Evolutionary conservation across 2,888 invertebrate species (phyloP), one percentile per base, ranked within the genome.

Genomic region (Drosophila mimica): DNA sequence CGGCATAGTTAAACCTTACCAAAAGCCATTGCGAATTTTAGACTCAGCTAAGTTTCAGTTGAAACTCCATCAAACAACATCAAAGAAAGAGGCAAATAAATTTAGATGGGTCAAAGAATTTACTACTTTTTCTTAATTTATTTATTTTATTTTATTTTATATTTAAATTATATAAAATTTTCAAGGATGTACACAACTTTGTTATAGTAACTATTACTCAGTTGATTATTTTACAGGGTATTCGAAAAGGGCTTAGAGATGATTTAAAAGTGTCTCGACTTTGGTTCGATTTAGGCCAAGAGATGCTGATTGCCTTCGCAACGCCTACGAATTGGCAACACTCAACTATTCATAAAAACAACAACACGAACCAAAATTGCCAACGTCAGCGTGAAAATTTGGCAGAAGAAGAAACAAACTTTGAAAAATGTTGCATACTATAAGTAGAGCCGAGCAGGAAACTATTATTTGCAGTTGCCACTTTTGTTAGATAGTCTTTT

Each of bases 381-480:
- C 70, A 54, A 56, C 76, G 90, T 90, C 84, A 79, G 89, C 87
- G 67, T 36, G 49, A 57, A 72, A 72, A 69, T 57, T 63, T 31
- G 53, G 30, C 46, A n/a, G 62, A 48, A n/a, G 52, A 9, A 25
- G 13, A 38, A 48, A 56, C 17, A 48, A 70, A 79, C 49, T 70
- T 80, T 58, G 15, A 40, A 57, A 52, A 61, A 49, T 59, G 59
- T 71, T 70, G 49, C 67, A 43, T 72, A 8, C 28, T 13, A 69
- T 68, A 74, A 58, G 54, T 48, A 68, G 38, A 38, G n/a, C 5
- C 28, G 28, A 30, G 40, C 52, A 57, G 64, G 52, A 70, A 82
- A 82, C 87, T 90, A 90, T 90, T 89, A 90, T 85, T 90, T 90
- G 88, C 90, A 88, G 85, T 89, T 83, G 88, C 74, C 89, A 81